Percentiles rank a stretch among this genome's conserved stretches.
phyloP scores from a whole-genome alignment of 2,888 invertebrate genomes.

The Agriopis leucophaearia region DNA sequence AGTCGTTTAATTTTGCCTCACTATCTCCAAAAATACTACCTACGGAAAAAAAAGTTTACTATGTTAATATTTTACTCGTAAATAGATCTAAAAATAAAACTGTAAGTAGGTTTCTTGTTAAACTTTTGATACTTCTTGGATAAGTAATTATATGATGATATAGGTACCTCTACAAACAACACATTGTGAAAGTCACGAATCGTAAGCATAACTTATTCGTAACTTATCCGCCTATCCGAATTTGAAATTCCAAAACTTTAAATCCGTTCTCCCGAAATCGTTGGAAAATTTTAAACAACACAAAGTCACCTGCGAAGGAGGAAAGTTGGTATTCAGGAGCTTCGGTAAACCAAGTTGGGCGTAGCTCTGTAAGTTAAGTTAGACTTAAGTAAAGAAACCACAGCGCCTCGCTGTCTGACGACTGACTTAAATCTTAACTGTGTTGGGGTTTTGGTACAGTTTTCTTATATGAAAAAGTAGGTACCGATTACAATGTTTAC shows the following conservation, averaged over 20 bases:
- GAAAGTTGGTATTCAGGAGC: slow-evolving; percentile 71
- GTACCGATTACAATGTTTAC: neutral
- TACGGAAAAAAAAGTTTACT: no score
- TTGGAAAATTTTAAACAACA: slow-evolving; percentile 72
- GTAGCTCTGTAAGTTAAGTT: slow-evolving; percentile 75
- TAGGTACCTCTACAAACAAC: slow-evolving; percentile 22
- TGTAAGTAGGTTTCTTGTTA: neutral
- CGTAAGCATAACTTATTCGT: slow-evolving; percentile 57
- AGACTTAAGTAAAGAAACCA: slow-evolving; percentile 78
- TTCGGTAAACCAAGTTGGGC: slow-evolving; percentile 77
- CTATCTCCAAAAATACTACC: no score
- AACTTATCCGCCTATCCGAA: slow-evolving; percentile 58
- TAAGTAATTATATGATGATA: neutral
- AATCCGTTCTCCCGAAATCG: slow-evolving; percentile 69
- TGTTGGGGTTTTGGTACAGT: slow-evolving; percentile 52
- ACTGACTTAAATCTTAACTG: slow-evolving; percentile 76
- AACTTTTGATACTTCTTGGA: neutral
- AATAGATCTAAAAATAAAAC: no score
- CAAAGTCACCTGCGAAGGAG: slow-evolving; percentile 78
- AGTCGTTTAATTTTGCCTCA: no score
- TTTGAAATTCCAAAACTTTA: slow-evolving; percentile 71
- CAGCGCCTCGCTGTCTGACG: slow-evolving; percentile 77
- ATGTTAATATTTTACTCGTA: no score
- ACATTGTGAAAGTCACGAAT: slow-evolving; percentile 48
- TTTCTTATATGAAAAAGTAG: slow-evolving; percentile 17